Conservation (phyloP, 2,113 vertebrate genomes). For the Atractosteus spatula region DNA sequence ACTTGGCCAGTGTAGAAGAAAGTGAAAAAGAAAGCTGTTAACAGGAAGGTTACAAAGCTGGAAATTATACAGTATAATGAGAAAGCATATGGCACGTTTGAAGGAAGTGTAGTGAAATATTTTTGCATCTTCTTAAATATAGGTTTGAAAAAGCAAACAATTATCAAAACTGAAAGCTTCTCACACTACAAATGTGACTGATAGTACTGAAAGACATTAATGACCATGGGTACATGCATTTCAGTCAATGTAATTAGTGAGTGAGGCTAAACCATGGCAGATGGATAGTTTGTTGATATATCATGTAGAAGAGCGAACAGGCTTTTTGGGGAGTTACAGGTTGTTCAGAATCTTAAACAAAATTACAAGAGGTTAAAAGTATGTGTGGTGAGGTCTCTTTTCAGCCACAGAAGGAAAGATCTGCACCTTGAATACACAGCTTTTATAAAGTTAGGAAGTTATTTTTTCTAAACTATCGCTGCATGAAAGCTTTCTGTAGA, state of each 20-base stretch:
- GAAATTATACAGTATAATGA: constrained; percentile 28
- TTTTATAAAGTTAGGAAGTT: too few species aligned
- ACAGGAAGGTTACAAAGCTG: constrained; percentile 36
- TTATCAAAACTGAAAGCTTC: neutral
- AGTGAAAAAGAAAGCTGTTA: constrained; percentile 18
- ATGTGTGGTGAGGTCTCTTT: neutral
- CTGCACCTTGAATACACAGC: too few species aligned
- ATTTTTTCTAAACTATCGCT: too few species aligned
- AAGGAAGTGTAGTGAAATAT: neutral
- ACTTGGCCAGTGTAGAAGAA: constrained; percentile 25
- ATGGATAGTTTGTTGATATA: constrained; percentile 43
- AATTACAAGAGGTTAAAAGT: constrained; percentile 28
- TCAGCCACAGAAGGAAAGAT: too few species aligned
- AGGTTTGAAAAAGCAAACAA: neutral
- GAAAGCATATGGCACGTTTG: constrained; percentile 35
- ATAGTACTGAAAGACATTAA: neutral
- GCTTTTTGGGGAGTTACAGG: constrained; percentile 21
- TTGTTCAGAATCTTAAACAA: constrained; percentile 36
- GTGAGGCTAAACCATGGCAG: constrained; percentile 37
- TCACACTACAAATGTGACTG: neutral
- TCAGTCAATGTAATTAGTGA: constrained; percentile 11
- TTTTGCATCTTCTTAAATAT: constrained; percentile 10
- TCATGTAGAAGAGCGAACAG: constrained; percentile 21
- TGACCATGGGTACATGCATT: neutral
- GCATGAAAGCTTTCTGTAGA: too few species aligned